Conservation (phyloP, 2,888 invertebrate genomes). For the Amphipyra berbera region DNA sequence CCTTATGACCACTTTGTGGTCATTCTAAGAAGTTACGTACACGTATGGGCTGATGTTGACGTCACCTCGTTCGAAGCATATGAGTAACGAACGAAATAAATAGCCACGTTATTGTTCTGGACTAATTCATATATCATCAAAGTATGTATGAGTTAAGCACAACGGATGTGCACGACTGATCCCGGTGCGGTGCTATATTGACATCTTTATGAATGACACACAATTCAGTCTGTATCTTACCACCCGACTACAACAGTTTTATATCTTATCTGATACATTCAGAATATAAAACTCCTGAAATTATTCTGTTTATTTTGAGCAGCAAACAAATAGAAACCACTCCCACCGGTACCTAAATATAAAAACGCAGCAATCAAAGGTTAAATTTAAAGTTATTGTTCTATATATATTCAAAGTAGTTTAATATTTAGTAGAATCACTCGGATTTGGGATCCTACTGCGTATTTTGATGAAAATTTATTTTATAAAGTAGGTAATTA, state of each 20-base stretch:
- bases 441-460: no score
- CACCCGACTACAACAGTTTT: constrained; percentile 16
- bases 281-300: no score
- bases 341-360: no score
- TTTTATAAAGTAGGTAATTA: no score
- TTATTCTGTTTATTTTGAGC: no score
- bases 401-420: no score
- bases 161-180: constrained; percentile 84
- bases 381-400: no score
- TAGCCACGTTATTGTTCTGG: constrained; percentile 71
- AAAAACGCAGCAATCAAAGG: no score
- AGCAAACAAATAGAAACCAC: no score
- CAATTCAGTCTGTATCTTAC: constrained; percentile 30
- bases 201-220: constrained; percentile 80
- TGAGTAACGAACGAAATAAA: constrained; percentile 64
- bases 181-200: constrained; percentile 77
- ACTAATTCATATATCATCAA: constrained; percentile 63
- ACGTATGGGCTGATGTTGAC: constrained; percentile 51
- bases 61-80: constrained; percentile 55
- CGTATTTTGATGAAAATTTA: no score
- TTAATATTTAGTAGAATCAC: no score
- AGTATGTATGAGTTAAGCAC: constrained; percentile 68
- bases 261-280: no score
- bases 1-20: constrained; percentile 60
- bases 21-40: constrained; percentile 61